Conservation (phyloP, 1,140 invertebrate genomes). For the Brachionus paranguensis region DNA sequence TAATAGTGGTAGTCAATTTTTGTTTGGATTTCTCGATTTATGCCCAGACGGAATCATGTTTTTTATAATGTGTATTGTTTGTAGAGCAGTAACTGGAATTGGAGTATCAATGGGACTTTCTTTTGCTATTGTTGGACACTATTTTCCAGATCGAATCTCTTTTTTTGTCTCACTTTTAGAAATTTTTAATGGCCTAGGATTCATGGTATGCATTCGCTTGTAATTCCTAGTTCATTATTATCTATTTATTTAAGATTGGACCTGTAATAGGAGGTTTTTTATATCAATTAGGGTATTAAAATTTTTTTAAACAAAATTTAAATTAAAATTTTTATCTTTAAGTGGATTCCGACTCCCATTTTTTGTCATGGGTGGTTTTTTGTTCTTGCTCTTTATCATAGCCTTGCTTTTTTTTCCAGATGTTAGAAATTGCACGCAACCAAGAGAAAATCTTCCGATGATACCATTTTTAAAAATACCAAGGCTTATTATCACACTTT, state of each 20-base stretch:
- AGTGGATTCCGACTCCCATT: conserved; percentile 20
- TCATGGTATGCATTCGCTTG: not conserved
- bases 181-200: not conserved
- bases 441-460: not conserved
- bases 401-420: conserved; percentile 32
- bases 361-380: conserved; percentile 25
- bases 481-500: not conserved
- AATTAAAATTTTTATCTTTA: not conserved
- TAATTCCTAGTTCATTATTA: not conserved
- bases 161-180: conserved; percentile 13
- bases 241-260: conserved; percentile 13
- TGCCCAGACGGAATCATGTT: conserved; percentile 2
- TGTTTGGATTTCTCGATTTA: conserved; percentile 23
- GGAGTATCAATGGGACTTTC: conserved; percentile 16
- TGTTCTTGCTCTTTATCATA: conserved; percentile 2
- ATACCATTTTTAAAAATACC: conserved; percentile 35
- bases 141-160: conserved; percentile 19
- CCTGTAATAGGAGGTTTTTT: conserved; percentile 34
- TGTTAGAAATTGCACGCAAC: too few species aligned
- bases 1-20: conserved; percentile 4
- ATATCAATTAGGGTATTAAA: conserved; percentile 6
- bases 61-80: conserved; percentile 33
- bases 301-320: not conserved
- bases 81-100: conserved; percentile 9
- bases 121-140: conserved; percentile 23